Percentiles rank a stretch among this genome's conserved stretches.
Evolutionary conservation across 53 echinoderm and acorn worm genomes (phyloP).

Genomic region (Temnopleurus reevesii): DNA sequence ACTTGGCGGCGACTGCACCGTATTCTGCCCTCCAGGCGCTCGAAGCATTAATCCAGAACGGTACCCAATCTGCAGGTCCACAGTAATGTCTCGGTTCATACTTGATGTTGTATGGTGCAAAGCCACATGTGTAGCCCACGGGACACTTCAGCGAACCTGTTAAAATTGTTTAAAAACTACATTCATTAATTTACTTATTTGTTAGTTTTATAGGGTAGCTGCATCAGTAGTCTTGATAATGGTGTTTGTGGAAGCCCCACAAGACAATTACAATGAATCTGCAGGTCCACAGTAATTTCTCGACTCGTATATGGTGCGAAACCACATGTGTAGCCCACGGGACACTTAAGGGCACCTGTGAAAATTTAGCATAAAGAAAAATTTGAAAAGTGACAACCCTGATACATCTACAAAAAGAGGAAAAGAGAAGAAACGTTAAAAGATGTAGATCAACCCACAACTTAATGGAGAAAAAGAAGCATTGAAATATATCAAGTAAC

Average conservation of each 20-base stretch:
- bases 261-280: no score
- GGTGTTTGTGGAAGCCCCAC: no score
- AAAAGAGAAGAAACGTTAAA: no score
- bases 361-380: no score
- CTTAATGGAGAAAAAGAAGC: no score
- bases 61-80: neutral
- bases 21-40: constrained; percentile 5
- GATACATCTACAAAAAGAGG: no score
- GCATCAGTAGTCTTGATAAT: no score
- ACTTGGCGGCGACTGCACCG: neutral
- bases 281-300: neutral
- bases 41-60: constrained; percentile 22
- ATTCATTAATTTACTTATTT: neutral
- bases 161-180: neutral
- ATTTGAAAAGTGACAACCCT: no score
- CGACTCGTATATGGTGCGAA: neutral
- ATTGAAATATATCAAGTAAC: no score
- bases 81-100: neutral
- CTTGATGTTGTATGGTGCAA: neutral
- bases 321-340: neutral
- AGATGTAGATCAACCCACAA: no score
- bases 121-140: neutral
- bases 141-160: neutral
- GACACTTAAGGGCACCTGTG: neutral
- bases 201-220: neutral